These are phyloP conservation scores for Syngnathus floridae DNA, from an alignment of 2,113 vertebrate species.

Conservation along the genomic window DNA sequence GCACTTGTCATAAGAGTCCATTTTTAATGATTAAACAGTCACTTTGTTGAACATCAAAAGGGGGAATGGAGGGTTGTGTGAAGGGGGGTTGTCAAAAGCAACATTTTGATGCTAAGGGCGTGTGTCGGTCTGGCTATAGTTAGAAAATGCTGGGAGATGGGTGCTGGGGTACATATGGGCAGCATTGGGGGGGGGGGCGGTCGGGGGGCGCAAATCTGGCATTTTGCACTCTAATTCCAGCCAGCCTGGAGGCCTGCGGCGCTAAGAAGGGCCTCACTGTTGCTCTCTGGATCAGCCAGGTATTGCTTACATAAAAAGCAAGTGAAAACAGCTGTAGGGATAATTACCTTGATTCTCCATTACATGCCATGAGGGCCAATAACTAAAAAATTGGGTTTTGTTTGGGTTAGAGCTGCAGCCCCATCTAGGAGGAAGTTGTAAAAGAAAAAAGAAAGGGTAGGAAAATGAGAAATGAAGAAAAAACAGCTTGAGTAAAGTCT, in stretches of 20 bases:
- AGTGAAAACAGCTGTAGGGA: conserved; percentile 88
- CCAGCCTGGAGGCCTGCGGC: conserved; percentile 77
- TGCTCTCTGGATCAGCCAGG: conserved; percentile 86
- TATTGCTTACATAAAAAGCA: conserved; percentile 94
- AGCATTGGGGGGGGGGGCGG: conserved; percentile 47
- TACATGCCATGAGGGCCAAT: conserved; percentile 84
- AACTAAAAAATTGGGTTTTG: conserved; percentile 83
- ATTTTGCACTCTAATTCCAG: conserved; percentile 83
- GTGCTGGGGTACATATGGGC: conserved; percentile 54
- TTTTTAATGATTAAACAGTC: conserved; percentile 81
- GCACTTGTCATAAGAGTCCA: conserved; percentile 72
- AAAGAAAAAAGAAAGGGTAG: conserved; percentile 46
- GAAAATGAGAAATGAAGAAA: conserved; percentile 27
- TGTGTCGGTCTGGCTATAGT: conserved; percentile 22
- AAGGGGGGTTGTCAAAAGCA: conserved; percentile 34
- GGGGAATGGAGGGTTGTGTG: conserved; percentile 53
- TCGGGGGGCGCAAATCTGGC: conserved; percentile 77
- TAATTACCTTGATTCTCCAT: conserved; percentile 91
- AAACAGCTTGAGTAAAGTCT: conserved; percentile 34
- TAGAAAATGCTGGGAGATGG: conserved; percentile 47
- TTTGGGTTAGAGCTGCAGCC: conserved; percentile 79
- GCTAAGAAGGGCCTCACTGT: conserved; percentile 83
- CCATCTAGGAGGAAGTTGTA: conserved; percentile 78
- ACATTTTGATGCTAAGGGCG: conserved; percentile 19
- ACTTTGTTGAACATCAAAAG: conserved; percentile 72